Conservation (phyloP, 2,797 vertebrate genomes). For the Sebastes trivittatus region DNA sequence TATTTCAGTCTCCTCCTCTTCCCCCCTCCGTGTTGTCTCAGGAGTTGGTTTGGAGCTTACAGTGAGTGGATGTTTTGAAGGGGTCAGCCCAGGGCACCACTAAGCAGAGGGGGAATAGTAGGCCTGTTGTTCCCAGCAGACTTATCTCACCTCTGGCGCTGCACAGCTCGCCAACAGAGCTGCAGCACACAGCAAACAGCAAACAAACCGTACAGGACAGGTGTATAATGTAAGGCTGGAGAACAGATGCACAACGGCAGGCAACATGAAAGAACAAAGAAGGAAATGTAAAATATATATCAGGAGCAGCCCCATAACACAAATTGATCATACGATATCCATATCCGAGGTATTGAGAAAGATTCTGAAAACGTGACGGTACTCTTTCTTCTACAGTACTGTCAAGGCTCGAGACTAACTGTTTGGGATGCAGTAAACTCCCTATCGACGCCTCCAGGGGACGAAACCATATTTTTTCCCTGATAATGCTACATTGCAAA, state of each 20-base stretch:
- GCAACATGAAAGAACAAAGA: neutral
- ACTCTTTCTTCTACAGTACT: no score
- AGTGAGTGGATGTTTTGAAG: conserved; percentile 28
- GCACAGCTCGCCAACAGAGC: neutral
- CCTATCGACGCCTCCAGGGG: no score
- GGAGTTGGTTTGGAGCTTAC: conserved; percentile 17
- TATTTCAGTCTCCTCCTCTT: neutral
- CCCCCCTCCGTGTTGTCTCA: conserved; percentile 1
- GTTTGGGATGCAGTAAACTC: no score
- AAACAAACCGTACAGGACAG: conserved; percentile 5
- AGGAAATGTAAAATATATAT: neutral
- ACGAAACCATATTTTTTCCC: no score
- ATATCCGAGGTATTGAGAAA: neutral
- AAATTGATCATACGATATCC: neutral
- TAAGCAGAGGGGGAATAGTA: conserved; percentile 57
- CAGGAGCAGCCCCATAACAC: neutral
- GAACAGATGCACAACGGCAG: neutral
- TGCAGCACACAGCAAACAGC: neutral
- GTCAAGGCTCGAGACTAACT: no score
- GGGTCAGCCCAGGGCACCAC: conserved; percentile 55
- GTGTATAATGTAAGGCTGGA: no score
- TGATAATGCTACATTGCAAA: no score
- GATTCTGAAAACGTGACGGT: neutral
- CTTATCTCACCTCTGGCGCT: conserved; percentile 51
- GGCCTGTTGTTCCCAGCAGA: conserved; percentile 55